Conservation (phyloP, 2,113 vertebrate species). For the Mirounga angustirostris region DNA sequence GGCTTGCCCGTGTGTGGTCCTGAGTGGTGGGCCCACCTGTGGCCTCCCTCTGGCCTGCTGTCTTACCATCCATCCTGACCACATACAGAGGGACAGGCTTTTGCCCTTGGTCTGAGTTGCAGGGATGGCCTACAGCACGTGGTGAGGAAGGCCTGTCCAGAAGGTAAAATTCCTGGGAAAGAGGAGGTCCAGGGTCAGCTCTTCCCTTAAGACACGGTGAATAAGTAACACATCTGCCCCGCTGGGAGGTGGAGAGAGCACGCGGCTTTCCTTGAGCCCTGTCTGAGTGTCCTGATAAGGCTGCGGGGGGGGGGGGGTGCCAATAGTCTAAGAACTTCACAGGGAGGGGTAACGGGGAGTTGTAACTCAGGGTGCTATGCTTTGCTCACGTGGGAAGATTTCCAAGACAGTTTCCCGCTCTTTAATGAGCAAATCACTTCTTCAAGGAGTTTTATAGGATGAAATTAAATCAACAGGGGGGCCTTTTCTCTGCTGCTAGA, state of each 20-base stretch:
- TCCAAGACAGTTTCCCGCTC: not conserved
- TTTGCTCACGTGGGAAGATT: not conserved
- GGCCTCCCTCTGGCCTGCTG: not conserved
- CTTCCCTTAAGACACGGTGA: not conserved
- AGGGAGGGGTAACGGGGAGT: not conserved
- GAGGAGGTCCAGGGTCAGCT: not conserved
- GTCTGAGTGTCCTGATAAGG: not conserved
- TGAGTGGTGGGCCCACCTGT: not conserved
- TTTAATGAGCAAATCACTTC: not conserved
- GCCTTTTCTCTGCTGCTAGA: not conserved
- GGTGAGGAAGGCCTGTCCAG: slow-evolving; percentile 60
- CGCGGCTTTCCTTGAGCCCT: not conserved
- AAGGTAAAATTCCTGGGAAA: slow-evolving; percentile 51
- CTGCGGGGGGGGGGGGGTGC: fast-evolving
- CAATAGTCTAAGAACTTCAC: not conserved
- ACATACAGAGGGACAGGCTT: slow-evolving; percentile 86
- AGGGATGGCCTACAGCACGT: slow-evolving; percentile 60
- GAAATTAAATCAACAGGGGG: not conserved
- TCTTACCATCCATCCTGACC: slow-evolving; percentile 91
- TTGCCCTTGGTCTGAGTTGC: slow-evolving; percentile 62
- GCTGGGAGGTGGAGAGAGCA: not conserved
- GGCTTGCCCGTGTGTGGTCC: not conserved
- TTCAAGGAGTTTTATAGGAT: not conserved
- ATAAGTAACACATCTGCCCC: fast-evolving
- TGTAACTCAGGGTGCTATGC: no score